Evolutionary conservation across 2,113 vertebrate species (phyloP), one percentile per base, ranked within the genome.

Genomic region (Marmota monax): DNA sequence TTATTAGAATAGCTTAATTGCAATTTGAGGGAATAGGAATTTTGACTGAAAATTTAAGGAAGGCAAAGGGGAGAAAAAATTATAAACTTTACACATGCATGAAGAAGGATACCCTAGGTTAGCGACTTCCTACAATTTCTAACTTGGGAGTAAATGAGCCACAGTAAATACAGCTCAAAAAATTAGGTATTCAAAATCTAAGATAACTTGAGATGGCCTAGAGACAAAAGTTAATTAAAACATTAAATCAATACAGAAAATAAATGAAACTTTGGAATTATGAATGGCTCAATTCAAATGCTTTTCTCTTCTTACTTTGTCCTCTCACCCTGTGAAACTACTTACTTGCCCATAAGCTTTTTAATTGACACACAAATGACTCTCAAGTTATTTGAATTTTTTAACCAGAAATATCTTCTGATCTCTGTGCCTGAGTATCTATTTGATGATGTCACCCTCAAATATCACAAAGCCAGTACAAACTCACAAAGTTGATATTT

Each of bases 401-500:
- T 85, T 67, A 97, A 45, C 1, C 27, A 77, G 61, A 83, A 93
- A 53, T 86, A 12, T 94, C 69, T 95, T 89, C 61, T 42, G 27
- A 83, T 84, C 32, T 70, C 2, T 69, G 1, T 65, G 6, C 5
- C 17, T 32, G 4, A 20, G 20, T 56, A 34, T 58, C 0, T 16
- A 70, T 37, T 70, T 88, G 42, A 92, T 51, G 39, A 37, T 37
- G 11, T 77, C 23, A 85, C 25, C 37, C 90, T 77, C 42, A 87
- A 88, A 88, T 88, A 9, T 79, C 74, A 79, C 5, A 67, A 83
- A 90, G 16, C 39, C 7, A 56, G 29, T 13, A 20, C 14, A 84
- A 42, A 90, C 7, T 96, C 48, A n/a, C 42, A 48, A 12, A 83
- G 42, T 65, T 22, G 63, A 32, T 39, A 87, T 76, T 14, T 80